Evolutionary conservation across 1,140 invertebrate species (phyloP).

Genomic region (Microplitis mediator): DNA sequence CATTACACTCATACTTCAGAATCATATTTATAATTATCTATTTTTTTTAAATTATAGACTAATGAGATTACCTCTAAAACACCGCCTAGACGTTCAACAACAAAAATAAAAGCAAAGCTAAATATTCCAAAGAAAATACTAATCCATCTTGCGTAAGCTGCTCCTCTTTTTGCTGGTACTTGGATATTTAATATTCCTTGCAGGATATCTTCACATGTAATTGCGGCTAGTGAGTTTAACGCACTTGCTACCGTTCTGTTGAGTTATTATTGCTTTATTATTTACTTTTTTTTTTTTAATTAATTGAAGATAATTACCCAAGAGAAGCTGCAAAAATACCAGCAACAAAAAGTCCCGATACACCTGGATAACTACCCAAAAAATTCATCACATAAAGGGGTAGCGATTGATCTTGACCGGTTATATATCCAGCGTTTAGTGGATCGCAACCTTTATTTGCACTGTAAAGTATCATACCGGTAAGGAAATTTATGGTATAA

Average conservation of each 20-base stretch:
- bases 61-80: constrained; percentile 71
- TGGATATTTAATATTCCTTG: constrained; percentile 71
- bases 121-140: constrained; percentile 68
- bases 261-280: constrained; percentile 20
- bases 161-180: constrained; percentile 73
- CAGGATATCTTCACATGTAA: constrained; percentile 87
- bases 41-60: not conserved
- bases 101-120: constrained; percentile 75
- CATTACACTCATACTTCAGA: too few relatives aligned
- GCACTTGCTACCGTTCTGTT: constrained; percentile 89
- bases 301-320: constrained; percentile 60
- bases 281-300: not conserved
- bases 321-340: constrained; percentile 77
- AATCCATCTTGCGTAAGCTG: constrained; percentile 69
- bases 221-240: constrained; percentile 87
- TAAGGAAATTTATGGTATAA: constrained; percentile 80
- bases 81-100: constrained; percentile 79
- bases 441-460: constrained; percentile 86
- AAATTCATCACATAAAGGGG: constrained; percentile 83
- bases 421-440: constrained; percentile 65
- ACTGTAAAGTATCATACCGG: constrained; percentile 82
- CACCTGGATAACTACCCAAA: constrained; percentile 72
- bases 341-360: constrained; percentile 88
- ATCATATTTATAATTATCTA: not conserved
- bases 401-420: constrained; percentile 76